Base-by-base conservation (phyloP, 2,888 invertebrate species). In the Conistra vaccinii region DNA sequence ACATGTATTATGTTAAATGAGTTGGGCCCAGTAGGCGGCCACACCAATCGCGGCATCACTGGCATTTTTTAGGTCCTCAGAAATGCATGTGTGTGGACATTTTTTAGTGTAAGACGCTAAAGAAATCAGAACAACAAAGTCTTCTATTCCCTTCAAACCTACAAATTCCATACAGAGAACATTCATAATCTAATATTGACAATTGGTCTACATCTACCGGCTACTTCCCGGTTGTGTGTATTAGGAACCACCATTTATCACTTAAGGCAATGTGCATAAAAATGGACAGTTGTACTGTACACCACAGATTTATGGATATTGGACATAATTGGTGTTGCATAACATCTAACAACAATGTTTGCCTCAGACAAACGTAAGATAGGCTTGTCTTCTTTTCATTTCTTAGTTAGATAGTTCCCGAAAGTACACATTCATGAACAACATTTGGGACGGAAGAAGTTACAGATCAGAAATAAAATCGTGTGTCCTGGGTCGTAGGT, bases 171-270 rank as follows among this genome's bases (percentile, higher is more conserved):
- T 29, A 62, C 20, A 65, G 14, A 35, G 17, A 53, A 62, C 74
- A 81, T 70, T 58, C 68, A 83, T 72, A 83, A 84, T 86, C 83
- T 67, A 86, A 73, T 83, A 87, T 85, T 88, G 87, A 87, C 90
- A 90, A 90, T 90, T 90, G 91, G 88, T 88, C 88, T 88, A 91
- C 63, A 55, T 65, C 20, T 71, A 85, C 84, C 80, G 68, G 81
- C 78, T 83, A 87, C 93, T 94, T 94, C 94, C 94, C 86, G 90
- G 92, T 92, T 79, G 89, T 67, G 73, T 84, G 81, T 69, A 86
- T 87, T 89, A 87, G 87, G 86, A 87, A 90, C 87, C 84, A 90
- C 90, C 78, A 93, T 93, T 93, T 92, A 90, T 92, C 93, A 93
- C 92, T 93, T 93, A 90, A 91, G 91, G 84, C 88, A 85, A 88